Evolutionary conservation across 2,113 vertebrate genomes (phyloP).

Genomic region (Nerophis ophidion): DNA sequence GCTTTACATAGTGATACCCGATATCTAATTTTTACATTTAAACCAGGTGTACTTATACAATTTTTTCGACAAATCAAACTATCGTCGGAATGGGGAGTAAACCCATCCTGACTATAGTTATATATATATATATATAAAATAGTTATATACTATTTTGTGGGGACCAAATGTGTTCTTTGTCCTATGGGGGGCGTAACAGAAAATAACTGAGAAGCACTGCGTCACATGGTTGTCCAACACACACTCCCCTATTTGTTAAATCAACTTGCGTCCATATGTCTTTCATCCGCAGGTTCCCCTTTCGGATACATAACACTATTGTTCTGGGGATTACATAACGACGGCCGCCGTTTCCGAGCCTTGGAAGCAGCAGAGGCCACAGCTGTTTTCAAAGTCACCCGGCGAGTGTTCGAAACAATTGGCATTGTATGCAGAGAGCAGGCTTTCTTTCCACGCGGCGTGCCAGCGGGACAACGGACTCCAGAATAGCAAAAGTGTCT

Average conservation of each 20-base stretch:
- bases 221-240: too few species aligned
- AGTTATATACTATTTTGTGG: too few species aligned
- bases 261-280: not conserved
- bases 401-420: slow-evolving; percentile 49
- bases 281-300: not conserved
- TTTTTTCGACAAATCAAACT: too few species aligned
- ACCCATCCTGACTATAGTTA: too few species aligned
- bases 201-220: too few species aligned
- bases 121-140: too few species aligned
- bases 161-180: not conserved
- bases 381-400: slow-evolving; percentile 65
- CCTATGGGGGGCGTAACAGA: too few species aligned
- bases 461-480: slow-evolving; percentile 55
- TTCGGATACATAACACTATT: not conserved
- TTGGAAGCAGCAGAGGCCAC: slow-evolving; percentile 22
- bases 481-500: slow-evolving; percentile 66
- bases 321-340: slow-evolving; percentile 7
- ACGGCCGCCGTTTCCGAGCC: slow-evolving; percentile 15
- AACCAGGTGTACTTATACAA: too few species aligned
- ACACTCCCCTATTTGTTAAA: too few species aligned
- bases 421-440: slow-evolving; percentile 49
- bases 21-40: too few species aligned
- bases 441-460: slow-evolving; percentile 45
- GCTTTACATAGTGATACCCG: too few species aligned
- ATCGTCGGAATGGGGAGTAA: too few species aligned